A percentile compares a stretch with the other conserved stretches of the same genome.
Evolutionary conservation across 1,140 invertebrate genomes (phyloP).

Genomic region (Helicoverpa zea): DNA sequence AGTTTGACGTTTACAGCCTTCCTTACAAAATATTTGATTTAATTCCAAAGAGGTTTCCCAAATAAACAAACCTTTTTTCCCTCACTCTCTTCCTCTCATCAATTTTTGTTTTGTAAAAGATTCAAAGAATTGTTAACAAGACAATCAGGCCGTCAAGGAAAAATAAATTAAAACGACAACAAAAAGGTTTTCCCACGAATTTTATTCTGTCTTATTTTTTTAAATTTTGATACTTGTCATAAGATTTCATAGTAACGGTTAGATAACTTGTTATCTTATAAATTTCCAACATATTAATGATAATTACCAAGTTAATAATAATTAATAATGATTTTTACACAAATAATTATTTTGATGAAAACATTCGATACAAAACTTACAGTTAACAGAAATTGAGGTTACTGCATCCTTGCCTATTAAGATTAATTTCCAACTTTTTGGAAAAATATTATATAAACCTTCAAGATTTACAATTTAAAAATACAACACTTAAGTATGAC

Average conservation of each 20-base stretch:
- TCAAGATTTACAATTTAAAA: too few species aligned
- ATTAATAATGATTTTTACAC: conserved; percentile 48
- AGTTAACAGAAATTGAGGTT: conserved; percentile 30
- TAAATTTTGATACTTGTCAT: conserved; percentile 80
- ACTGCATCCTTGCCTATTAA: not conserved
- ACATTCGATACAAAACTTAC: conserved; percentile 40
- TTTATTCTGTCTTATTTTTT: conserved; percentile 81
- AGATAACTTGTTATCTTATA: conserved; percentile 76
- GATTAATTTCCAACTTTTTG: not conserved
- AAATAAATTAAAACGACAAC: conserved; percentile 31
- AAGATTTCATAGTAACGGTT: conserved; percentile 83
- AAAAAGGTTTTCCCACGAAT: conserved; percentile 65
- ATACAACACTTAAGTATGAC: not conserved
- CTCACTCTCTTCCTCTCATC: too few species aligned
- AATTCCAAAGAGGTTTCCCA: too few species aligned
- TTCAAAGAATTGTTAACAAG: too few species aligned
- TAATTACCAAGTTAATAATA: conserved; percentile 55
- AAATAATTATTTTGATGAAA: conserved; percentile 38
- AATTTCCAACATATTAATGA: conserved; percentile 64
- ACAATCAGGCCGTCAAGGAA: not conserved
- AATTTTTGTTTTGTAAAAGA: too few species aligned
- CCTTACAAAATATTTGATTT: too few species aligned
- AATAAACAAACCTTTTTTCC: too few species aligned
- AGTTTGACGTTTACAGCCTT: too few species aligned
- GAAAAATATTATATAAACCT: too few species aligned